Base-by-base conservation (phyloP, 2,797 vertebrate species). In the Hoplostethus atlanticus region DNA sequence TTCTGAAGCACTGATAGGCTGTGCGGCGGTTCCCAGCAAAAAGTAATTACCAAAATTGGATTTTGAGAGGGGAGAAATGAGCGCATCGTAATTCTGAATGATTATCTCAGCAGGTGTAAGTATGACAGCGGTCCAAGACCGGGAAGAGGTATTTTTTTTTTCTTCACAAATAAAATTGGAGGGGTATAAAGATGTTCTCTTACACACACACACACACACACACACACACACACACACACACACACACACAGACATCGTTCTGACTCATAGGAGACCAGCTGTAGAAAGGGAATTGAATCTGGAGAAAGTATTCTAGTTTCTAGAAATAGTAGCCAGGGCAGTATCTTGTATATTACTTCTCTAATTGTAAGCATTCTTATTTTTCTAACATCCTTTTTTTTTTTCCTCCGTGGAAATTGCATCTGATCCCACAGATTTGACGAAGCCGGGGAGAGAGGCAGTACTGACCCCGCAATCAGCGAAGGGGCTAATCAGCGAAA, bases 41-140 rank as follows among this genome's bases (percentile, higher is more conserved):
- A 82, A 69, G 80, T 89, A 90, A 93, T 92, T 83, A 87, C 71
- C 4, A 2, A 90, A 90, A 93, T 91, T 83, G 88, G 89, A 82
- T 84, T 89, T 85, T 64, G 80, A 93, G 90, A 83, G 86, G 83
- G 46, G 73, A 81, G 73, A 90, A 86, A 91, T 85, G 83, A 90
- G 86, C 54, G 25, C 67, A 54, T 79, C 46, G 3, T 91, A 72
- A 92, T 92, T 91, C 84, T 51, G 72, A 77, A 61, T 86, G 87
- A 92, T 93, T 91, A 92, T 91, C 87, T 83, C 16, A 1, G 76
- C 82, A 80, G 87, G 89, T 83, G 85, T 80, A 64, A 48, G 54
- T 28, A 42, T 30, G 79, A 60, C 12, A 42, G 59, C 50, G 56
- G 84, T 51, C 60, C 53, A 25, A 36, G 61, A 68, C 66, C 28